A percentile compares a stretch with the other conserved stretches of the same genome.
These are phyloP conservation scores for Camponotus floridanus DNA, from an alignment of 1,140 invertebrate species.

Conservation along the genomic window DNA sequence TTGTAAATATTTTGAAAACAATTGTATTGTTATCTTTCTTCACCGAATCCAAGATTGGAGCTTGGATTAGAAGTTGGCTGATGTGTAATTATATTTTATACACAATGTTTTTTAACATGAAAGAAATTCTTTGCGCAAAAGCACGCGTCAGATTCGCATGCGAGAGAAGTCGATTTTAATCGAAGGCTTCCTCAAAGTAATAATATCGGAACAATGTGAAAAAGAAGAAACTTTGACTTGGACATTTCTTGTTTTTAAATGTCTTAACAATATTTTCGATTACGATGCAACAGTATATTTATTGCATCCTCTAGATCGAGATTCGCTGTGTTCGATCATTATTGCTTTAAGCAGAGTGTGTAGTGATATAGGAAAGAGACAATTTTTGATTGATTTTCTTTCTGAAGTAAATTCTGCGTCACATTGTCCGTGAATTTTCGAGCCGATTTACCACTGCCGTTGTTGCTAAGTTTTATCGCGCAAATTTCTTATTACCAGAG, in stretches of 20 bases:
- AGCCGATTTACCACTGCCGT: conserved; percentile 41
- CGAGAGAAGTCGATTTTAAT: conserved; percentile 3
- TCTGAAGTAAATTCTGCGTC: neutral
- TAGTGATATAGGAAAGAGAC: neutral
- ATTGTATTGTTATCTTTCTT: conserved; percentile 66
- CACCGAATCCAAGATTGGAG: conserved; percentile 38
- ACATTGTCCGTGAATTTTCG: neutral
- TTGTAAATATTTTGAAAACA: conserved; percentile 49
- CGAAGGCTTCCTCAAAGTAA: neutral
- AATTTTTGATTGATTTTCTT: neutral
- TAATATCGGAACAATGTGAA: neutral
- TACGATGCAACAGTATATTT: no score
- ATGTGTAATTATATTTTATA: conserved; percentile 50
- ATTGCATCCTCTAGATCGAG: neutral
- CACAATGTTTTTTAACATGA: conserved; percentile 17
- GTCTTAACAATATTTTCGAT: neutral
- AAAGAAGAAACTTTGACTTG: neutral
- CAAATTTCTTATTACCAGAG: neutral
- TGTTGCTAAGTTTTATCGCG: conserved; percentile 4
- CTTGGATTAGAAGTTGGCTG: conserved; percentile 54
- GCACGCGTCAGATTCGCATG: neutral
- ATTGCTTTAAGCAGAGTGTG: neutral
- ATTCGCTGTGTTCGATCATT: neutral
- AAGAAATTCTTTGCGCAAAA: conserved; percentile 37
- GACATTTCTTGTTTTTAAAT: neutral